Evolutionary conservation across 2,113 vertebrate species (phyloP).

Genomic region (Prochilodus magdalenae): DNA sequence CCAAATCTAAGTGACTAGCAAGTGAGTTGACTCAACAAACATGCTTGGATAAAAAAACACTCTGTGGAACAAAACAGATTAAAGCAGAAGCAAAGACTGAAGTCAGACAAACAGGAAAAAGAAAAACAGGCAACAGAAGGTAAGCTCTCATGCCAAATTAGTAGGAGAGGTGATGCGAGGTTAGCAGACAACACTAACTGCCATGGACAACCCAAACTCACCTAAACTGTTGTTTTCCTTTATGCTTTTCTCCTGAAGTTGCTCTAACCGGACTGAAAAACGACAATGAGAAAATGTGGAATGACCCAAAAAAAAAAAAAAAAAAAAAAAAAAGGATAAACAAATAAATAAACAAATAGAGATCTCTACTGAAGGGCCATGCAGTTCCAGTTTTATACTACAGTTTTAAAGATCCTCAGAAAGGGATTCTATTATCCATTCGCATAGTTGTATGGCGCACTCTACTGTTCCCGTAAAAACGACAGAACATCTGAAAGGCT

Average conservation of each 20-base stretch:
- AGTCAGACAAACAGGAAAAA: conserved; percentile 38
- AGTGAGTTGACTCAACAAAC: conserved; percentile 13
- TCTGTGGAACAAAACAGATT: conserved; percentile 11
- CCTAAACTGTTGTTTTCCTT: conserved; percentile 97
- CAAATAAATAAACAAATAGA: neutral
- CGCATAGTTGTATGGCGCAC: neutral
- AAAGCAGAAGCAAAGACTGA: conserved; percentile 16
- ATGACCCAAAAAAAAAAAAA: conserved; percentile 61
- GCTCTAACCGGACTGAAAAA: conserved; percentile 96
- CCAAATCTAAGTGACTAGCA: neutral
- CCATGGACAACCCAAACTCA: conserved; percentile 78
- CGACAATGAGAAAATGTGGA: conserved; percentile 83
- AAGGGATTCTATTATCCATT: neutral
- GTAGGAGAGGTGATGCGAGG: conserved; percentile 58
- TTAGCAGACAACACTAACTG: conserved; percentile 38
- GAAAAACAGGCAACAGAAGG: conserved; percentile 44
- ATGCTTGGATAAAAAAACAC: conserved; percentile 19
- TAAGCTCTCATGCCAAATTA: conserved; percentile 59
- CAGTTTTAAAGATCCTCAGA: neutral
- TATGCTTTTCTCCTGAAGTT: conserved; percentile 97
- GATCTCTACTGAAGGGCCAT: conserved; percentile 9
- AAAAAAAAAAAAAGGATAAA: neutral
- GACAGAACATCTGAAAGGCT: neutral
- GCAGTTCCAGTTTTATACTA: neutral
- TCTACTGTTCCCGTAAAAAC: neutral